phyloP scores from a whole-genome alignment of 2,888 invertebrate species.

The Criorhina ranunculi region DNA sequence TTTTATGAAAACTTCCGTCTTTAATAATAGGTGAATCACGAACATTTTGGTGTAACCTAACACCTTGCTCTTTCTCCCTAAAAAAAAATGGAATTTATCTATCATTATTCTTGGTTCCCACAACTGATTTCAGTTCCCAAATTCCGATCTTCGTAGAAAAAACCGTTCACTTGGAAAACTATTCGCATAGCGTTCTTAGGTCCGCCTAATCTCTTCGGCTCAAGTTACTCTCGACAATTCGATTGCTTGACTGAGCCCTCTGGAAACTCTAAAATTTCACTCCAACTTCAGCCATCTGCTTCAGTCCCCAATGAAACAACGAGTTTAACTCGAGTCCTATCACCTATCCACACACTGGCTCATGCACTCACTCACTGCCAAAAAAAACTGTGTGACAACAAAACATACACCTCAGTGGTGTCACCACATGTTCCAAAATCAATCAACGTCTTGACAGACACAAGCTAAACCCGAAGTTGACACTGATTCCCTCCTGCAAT shows the following conservation, averaged over 20 bases:
- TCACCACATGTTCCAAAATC: slow-evolving; percentile 72
- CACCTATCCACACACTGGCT: slow-evolving; percentile 13
- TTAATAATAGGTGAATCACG: no score
- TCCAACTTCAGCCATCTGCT: slow-evolving; percentile 43
- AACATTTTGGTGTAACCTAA: no score
- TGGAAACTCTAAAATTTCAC: slow-evolving; percentile 43
- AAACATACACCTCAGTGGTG: slow-evolving; percentile 50
- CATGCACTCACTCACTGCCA: neutral
- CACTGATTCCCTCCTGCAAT: slow-evolving; percentile 72
- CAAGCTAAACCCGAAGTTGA: slow-evolving; percentile 72
- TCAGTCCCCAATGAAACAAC: slow-evolving; percentile 42
- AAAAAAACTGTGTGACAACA: neutral
- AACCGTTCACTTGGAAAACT: slow-evolving; percentile 60
- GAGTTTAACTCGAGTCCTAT: slow-evolving; percentile 69
- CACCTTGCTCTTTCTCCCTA: no score
- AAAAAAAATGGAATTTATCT: no score
- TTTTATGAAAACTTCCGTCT: no score
- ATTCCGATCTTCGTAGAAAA: slow-evolving; percentile 9
- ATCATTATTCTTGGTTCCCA: no score
- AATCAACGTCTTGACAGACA: slow-evolving; percentile 66
- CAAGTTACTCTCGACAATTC: slow-evolving; percentile 43
- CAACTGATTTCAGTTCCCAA: neutral
- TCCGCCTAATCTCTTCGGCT: slow-evolving; percentile 47
- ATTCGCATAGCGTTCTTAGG: slow-evolving; percentile 35
- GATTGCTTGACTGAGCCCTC: slow-evolving; percentile 54